These are phyloP conservation scores for Nibea coibor DNA, from an alignment of 2,113 vertebrate species.

Conservation along the genomic window DNA sequence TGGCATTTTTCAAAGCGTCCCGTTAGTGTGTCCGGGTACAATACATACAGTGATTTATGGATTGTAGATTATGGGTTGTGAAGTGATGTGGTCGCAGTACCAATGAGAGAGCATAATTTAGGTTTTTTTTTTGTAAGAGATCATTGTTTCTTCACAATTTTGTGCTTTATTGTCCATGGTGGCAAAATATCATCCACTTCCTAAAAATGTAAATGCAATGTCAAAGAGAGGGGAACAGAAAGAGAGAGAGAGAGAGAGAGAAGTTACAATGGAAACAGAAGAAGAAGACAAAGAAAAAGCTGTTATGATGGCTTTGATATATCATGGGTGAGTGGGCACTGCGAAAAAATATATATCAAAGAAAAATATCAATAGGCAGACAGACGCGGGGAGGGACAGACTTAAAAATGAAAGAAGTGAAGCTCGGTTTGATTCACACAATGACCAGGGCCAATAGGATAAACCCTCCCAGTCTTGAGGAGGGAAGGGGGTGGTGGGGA, in stretches of 20 bases:
- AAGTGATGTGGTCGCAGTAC: slow-evolving; percentile 59
- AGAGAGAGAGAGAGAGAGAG: slow-evolving; percentile 18
- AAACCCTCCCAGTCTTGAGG: slow-evolving; percentile 83
- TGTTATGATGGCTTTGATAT: slow-evolving; percentile 21
- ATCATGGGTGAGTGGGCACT: slow-evolving; percentile 16
- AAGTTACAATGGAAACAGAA: not conserved
- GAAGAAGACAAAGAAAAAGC: slow-evolving; percentile 15
- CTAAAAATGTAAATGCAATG: slow-evolving; percentile 33
- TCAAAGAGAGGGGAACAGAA: slow-evolving; percentile 36
- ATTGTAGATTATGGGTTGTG: slow-evolving; percentile 37
- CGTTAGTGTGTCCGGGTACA: slow-evolving; percentile 40
- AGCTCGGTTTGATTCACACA: slow-evolving; percentile 82
- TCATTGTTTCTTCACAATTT: slow-evolving; percentile 35
- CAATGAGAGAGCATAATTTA: slow-evolving; percentile 39
- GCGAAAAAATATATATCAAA: slow-evolving; percentile 31
- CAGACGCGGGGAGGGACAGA: slow-evolving; percentile 16
- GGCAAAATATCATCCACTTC: slow-evolving; percentile 24
- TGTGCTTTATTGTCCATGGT: slow-evolving; percentile 17
- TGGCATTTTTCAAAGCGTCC: slow-evolving; percentile 61
- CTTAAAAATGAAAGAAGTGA: slow-evolving; percentile 59
- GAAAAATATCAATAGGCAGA: slow-evolving; percentile 33
- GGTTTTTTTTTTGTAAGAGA: slow-evolving; percentile 15
- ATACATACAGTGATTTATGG: slow-evolving; percentile 62
- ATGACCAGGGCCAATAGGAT: slow-evolving; percentile 87
- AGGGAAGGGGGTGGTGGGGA: slow-evolving; percentile 80